Percentiles rank a stretch among this genome's conserved stretches.
These are phyloP conservation scores for Cynodonichthys magdalenae DNA, from an alignment of 2,797 vertebrate species.

Conservation along the genomic window DNA sequence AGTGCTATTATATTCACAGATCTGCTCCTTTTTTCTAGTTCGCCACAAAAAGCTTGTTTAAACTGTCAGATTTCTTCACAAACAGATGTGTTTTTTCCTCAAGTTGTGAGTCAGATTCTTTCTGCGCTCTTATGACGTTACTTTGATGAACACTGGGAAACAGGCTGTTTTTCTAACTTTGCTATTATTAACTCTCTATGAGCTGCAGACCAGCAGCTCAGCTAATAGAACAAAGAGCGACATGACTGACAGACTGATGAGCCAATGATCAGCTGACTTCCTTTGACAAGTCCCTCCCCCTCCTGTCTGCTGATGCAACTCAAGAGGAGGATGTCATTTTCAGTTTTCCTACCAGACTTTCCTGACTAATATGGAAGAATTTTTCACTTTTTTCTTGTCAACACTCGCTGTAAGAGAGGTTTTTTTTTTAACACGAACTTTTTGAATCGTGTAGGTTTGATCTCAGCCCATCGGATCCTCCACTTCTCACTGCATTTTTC, in stretches of 20 bases:
- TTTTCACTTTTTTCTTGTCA: neutral
- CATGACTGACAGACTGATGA: neutral
- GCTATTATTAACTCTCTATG: conserved; percentile 37
- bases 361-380: neutral
- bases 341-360: conserved; percentile 11
- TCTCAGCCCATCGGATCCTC: conserved; percentile 20
- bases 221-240: neutral
- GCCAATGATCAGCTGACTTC: conserved; percentile 41
- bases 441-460: neutral
- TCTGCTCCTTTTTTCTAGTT: neutral
- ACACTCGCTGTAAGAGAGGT: neutral
- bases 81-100: neutral
- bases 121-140: neutral
- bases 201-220: conserved; percentile 24
- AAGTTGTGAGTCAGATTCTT: conserved; percentile 2
- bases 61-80: neutral
- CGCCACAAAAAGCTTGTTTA: neutral
- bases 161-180: conserved; percentile 22
- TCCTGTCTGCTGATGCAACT: conserved; percentile 74
- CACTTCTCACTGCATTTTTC: conserved; percentile 6
- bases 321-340: conserved; percentile 54
- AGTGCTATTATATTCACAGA: no score
- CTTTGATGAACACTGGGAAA: conserved; percentile 18
- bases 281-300: conserved; percentile 27
- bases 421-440: neutral